Conservation (phyloP, 2,888 invertebrate genomes). For the Caenorhabditis sp. region DNA sequence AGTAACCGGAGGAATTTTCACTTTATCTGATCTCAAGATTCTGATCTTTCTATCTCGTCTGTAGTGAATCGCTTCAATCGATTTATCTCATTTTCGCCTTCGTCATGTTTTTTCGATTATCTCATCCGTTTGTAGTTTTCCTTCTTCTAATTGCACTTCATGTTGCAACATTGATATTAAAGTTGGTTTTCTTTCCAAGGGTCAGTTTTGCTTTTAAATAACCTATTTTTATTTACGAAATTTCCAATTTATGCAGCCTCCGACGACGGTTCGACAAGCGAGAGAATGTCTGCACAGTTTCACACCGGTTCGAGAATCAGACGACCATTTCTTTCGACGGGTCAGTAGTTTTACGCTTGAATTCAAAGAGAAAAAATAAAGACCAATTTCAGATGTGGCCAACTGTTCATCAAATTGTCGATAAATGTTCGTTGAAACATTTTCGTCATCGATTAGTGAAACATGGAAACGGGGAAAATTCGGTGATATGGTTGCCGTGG, state of each 20-base stretch:
- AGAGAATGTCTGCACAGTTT: slow-evolving; percentile 32
- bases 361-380: neutral
- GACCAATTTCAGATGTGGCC: slow-evolving; percentile 30
- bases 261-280: slow-evolving; percentile 24
- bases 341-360: slow-evolving; percentile 1
- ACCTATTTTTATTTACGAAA: neutral
- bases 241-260: slow-evolving; percentile 11
- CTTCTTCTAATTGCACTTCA: neutral
- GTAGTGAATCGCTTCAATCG: no score
- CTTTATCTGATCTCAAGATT: no score
- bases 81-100: neutral
- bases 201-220: neutral
- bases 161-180: neutral
- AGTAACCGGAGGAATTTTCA: no score
- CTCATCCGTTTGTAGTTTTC: neutral
- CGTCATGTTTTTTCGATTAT: neutral
- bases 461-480: neutral
- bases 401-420: slow-evolving; percentile 23
- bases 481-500: slow-evolving; percentile 27
- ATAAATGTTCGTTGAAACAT: slow-evolving; percentile 27
- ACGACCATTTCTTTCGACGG: slow-evolving; percentile 31
- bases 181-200: neutral
- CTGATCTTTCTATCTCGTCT: no score
- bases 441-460: slow-evolving; percentile 14
- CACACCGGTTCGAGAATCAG: slow-evolving; percentile 21